Evolutionary conservation across 2,888 invertebrate genomes (phyloP), one percentile per base, ranked within the genome.

Genomic region (Monopis laevigella): DNA sequence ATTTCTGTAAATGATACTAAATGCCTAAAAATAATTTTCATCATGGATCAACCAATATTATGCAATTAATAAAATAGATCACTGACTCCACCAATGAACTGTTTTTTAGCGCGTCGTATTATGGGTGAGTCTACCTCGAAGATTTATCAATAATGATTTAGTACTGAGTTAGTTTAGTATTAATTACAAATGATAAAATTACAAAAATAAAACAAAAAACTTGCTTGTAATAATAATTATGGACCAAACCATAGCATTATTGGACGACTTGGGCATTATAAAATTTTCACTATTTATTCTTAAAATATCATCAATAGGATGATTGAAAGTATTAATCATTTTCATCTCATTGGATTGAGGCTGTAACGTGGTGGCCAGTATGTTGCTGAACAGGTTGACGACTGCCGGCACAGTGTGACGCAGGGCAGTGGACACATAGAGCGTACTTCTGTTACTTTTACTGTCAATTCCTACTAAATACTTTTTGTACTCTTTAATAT

Each of bases 351-450:
- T n/a, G 8, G 2, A 2, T n/a, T 8, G 10, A 8, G 36, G 36
- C 11, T 13, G 6, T 3, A n/a, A 7, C 12, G 2, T 49, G 2
- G 51, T 42, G 0, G 62, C 65, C 12, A 71, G 42, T 18, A 80
- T 30, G 54, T 85, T 85, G 16, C 73, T 56, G 2, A 84, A 48
- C 43, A 82, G 45, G 61, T 82, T 82, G 12, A 85, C 47, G 0
- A 80, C 77, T 2, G 83, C 65, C 0, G 86, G 84, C 7, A 83
- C 67, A 32, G 83, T 71, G 61, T 85, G 85, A 0, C 70, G 64
- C 1, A 82, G 64, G 10, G 66, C 56, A 1, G 81, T 80, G 1
- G 84, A 84, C 57, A 66, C 86, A 7, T 82, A 50, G 0, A 62
- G 52, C 73, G 69, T 83, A 0, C 60, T 66, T 24, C 59, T 45